phyloP scores from a whole-genome alignment of 2,113 vertebrate genomes.

The Sigmodon hispidus region DNA sequence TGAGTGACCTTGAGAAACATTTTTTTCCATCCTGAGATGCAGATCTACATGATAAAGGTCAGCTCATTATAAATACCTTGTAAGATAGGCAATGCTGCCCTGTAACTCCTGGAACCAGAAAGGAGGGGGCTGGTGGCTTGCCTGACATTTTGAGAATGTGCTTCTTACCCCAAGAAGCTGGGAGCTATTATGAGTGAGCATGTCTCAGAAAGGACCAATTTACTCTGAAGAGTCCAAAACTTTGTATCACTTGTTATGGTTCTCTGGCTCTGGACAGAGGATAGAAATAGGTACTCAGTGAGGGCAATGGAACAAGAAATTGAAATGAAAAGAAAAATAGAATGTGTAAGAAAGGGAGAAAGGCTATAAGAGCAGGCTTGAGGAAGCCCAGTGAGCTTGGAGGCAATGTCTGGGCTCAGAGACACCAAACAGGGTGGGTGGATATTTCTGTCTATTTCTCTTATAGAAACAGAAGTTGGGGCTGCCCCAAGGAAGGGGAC shows the following conservation, averaged over 20 bases:
- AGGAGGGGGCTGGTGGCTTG: neutral
- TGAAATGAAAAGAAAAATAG: constrained; percentile 59
- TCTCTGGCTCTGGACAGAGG: neutral
- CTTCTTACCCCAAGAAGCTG: constrained; percentile 21
- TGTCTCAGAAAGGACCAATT: constrained; percentile 45
- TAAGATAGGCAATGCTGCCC: constrained; percentile 14
- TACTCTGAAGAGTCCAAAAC: constrained; percentile 49
- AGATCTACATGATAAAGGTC: constrained; percentile 30
- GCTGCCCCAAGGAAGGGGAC: neutral
- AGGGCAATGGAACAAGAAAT: neutral
- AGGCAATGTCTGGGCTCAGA: neutral
- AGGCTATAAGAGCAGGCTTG: neutral
- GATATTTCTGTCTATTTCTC: constrained; percentile 3
- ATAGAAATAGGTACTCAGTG: neutral
- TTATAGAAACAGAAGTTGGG: neutral
- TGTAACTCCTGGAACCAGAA: constrained; percentile 25
- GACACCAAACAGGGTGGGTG: neutral
- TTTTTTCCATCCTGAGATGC: constrained; percentile 5
- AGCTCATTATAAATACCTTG: constrained; percentile 59
- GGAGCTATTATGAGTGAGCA: constrained; percentile 52
- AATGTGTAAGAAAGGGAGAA: neutral
- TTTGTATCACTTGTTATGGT: constrained; percentile 36
- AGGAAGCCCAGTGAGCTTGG: neutral
- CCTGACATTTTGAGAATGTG: constrained; percentile 50
- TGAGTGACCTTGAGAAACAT: constrained; percentile 55